phyloP scores from a whole-genome alignment of 2,113 vertebrate species.

The Otocyon megalotis region DNA sequence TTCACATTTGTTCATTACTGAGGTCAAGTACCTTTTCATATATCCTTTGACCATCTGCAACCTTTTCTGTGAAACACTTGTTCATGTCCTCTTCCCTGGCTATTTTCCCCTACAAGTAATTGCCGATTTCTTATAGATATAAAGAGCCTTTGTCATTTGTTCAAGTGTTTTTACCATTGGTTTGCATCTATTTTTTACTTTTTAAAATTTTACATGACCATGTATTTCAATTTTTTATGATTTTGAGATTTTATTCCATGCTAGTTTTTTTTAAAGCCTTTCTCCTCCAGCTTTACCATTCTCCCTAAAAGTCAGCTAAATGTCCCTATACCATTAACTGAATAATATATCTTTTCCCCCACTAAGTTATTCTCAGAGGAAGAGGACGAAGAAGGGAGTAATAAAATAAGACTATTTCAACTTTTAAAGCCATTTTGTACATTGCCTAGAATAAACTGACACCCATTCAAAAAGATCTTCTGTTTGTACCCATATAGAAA shows the following conservation, averaged over 20 bases:
- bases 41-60: neutral
- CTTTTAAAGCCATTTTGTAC: neutral
- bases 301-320: neutral
- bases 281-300: neutral
- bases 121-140: neutral
- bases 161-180: conserved; percentile 3
- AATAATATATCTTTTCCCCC: neutral
- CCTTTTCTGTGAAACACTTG: neutral
- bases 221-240: neutral
- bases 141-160: neutral
- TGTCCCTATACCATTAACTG: neutral
- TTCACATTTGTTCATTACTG: conserved; percentile 8
- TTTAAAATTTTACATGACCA: neutral
- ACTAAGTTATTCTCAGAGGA: neutral
- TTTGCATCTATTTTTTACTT: neutral
- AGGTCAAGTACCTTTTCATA: neutral
- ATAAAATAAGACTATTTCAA: neutral
- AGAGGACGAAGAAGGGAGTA: neutral
- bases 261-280: neutral
- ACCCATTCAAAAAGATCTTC: neutral
- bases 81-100: neutral
- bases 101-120: neutral
- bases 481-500: neutral
- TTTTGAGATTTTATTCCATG: neutral
- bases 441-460: neutral